Base-by-base conservation (phyloP, 1,140 invertebrate genomes). In the Drosophila pectinifera region DNA sequence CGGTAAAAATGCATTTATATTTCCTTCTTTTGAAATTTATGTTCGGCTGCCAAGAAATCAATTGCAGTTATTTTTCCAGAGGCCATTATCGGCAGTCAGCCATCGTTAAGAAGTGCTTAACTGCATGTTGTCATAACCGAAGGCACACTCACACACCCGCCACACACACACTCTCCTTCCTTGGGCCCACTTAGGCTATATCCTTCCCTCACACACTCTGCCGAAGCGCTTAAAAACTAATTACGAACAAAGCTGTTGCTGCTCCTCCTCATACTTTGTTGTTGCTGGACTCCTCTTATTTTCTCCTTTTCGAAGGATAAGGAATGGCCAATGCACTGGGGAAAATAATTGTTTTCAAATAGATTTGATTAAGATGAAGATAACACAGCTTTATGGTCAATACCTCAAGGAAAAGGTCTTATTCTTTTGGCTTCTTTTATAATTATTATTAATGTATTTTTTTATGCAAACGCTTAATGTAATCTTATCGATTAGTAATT, bases 101-200 rank as follows among this genome's bases (percentile, higher is more conserved):
- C 59, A 62, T 89, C 84, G 76, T 89, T 88, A 89, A 77, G 83
- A 83, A 88, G 83, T 73, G 56, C 83, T 88, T 88, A 89, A 80
- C 80, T 86, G 83, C 83, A 89, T 73, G 82, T 84, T 86, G 82
- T 86, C 82, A 86, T 86, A 81, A 78, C 69, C 73, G 85, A 85
- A 51, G 76, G 53, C 75, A 58, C 46, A 53, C 58, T 54, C 73
- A 78, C 74, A 51, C 65, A 54, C 22, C 58, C 26, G 48, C 49
- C 73, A 78, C 74, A 51, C 65, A 54, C 22, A 62, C 26, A 53
- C 49, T 22, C 43, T 49, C 54, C 13, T 34, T 20, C 49, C 16
- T 46, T 38, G 65, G 28, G 14, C 56, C 65, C 64, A 68, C 61
- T 68, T 67, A 68, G 64, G 38, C 70, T 45, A 55, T 51, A 64